phyloP scores from a whole-genome alignment of 2,888 invertebrate genomes.

The Anagyrus pseudococci region DNA sequence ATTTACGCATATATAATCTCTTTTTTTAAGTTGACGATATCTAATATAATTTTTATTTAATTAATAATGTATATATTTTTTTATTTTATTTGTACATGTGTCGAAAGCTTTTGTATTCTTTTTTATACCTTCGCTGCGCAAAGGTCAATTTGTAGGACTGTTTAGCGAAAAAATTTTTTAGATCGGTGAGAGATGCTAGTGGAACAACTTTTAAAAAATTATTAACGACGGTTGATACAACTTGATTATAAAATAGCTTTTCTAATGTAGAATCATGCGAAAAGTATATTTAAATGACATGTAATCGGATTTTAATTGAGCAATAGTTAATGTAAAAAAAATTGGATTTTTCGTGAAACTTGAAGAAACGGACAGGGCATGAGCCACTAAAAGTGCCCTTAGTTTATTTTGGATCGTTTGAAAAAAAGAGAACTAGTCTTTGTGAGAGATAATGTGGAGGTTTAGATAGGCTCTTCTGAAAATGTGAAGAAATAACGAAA shows the following conservation, averaged over 20 bases:
- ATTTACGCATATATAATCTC: slow-evolving; percentile 18
- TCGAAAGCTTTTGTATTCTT: slow-evolving; percentile 31
- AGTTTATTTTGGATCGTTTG: slow-evolving; percentile 60
- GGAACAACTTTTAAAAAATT: slow-evolving; percentile 48
- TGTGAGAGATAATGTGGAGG: slow-evolving; percentile 55
- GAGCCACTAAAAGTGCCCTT: slow-evolving; percentile 60
- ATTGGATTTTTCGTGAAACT: slow-evolving; percentile 69
- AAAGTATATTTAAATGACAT: slow-evolving; percentile 65
- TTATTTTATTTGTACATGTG: slow-evolving; percentile 32
- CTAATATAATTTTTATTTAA: slow-evolving; percentile 31
- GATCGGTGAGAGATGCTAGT: slow-evolving; percentile 46
- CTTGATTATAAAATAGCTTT: slow-evolving; percentile 61
- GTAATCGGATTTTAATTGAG: slow-evolving; percentile 67
- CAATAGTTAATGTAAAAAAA: slow-evolving; percentile 64
- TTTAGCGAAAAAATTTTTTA: slow-evolving; percentile 47
- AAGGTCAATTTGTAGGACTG: slow-evolving; percentile 39
- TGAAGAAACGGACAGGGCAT: slow-evolving; percentile 57
- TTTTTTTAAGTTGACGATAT: slow-evolving; percentile 28
- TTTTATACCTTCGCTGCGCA: slow-evolving; percentile 33
- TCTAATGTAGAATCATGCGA: slow-evolving; percentile 55
- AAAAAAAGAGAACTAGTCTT: slow-evolving; percentile 53
- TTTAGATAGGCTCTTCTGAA: slow-evolving; percentile 54
- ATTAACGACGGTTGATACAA: slow-evolving; percentile 63
- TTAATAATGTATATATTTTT: slow-evolving; percentile 36
- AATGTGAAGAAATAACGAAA: slow-evolving; percentile 42